phyloP scores from a whole-genome alignment of 1,140 invertebrate species.

The Helicorthomorpha holstii region DNA sequence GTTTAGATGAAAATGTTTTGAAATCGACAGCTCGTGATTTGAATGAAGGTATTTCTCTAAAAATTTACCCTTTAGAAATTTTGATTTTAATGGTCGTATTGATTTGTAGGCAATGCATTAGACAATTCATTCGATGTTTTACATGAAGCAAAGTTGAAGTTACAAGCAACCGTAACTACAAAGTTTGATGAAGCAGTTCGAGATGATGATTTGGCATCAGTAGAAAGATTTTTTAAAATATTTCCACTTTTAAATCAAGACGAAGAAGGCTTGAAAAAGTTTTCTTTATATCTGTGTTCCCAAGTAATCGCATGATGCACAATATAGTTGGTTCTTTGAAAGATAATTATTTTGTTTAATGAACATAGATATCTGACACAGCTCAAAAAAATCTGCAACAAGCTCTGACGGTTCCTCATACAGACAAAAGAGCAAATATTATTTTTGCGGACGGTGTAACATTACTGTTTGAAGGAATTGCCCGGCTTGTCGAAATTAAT shows the following conservation, averaged over 20 bases:
- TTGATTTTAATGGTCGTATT: not conserved
- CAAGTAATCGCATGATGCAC: slow-evolving; percentile 44
- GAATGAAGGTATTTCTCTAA: slow-evolving; percentile 30
- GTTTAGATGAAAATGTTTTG: slow-evolving; percentile 81
- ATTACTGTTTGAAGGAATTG: slow-evolving; percentile 72
- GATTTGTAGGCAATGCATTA: slow-evolving; percentile 42
- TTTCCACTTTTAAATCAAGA: slow-evolving; percentile 90
- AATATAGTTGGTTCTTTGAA: not conserved
- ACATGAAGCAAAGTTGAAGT: slow-evolving; percentile 61
- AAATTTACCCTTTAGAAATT: not conserved
- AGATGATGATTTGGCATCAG: slow-evolving; percentile 70
- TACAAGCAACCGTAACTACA: slow-evolving; percentile 51
- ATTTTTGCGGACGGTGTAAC: slow-evolving; percentile 69
- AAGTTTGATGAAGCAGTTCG: slow-evolving; percentile 86
- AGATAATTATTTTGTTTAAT: not conserved
- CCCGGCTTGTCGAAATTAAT: slow-evolving; percentile 71
- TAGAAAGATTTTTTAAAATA: slow-evolving; percentile 94
- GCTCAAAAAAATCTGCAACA: slow-evolving; percentile 49
- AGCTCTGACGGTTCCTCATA: slow-evolving; percentile 26
- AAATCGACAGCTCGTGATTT: slow-evolving; percentile 58
- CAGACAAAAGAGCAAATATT: slow-evolving; percentile 51
- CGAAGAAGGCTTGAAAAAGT: slow-evolving; percentile 74
- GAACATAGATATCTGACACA: slow-evolving; percentile 39
- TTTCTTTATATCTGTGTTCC: slow-evolving; percentile 73
- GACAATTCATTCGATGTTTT: slow-evolving; percentile 63